These are phyloP conservation scores for Tachysurus fulvidraco DNA, from an alignment of 2,113 vertebrate genomes.

Conservation along the genomic window DNA sequence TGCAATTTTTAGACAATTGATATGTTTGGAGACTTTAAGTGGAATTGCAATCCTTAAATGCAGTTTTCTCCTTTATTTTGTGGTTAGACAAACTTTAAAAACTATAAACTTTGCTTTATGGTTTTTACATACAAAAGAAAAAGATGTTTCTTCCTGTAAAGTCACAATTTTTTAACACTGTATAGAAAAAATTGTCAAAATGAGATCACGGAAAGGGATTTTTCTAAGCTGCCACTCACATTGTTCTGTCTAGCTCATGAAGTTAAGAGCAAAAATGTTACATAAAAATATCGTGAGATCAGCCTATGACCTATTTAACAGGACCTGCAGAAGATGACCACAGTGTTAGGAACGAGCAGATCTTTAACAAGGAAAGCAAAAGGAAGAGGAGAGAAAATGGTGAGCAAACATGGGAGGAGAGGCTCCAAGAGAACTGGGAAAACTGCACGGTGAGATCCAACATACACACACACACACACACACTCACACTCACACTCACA, in stretches of 20 bases:
- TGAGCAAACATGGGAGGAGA: conserved; percentile 79
- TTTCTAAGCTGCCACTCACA: not conserved
- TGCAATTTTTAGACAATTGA: no score
- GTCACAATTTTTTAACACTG: no score
- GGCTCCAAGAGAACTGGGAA: conserved; percentile 92
- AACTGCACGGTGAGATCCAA: conserved; percentile 79
- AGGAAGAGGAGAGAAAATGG: conserved; percentile 68
- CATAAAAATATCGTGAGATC: not conserved
- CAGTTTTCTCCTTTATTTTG: no score
- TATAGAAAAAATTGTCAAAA: no score
- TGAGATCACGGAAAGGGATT: not conserved
- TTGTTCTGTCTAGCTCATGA: not conserved
- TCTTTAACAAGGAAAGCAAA: conserved; percentile 64
- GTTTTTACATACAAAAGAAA: no score
- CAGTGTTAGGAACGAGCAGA: conserved; percentile 68
- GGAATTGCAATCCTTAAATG: no score
- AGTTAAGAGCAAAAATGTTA: not conserved
- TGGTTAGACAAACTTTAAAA: no score
- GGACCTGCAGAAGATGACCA: conserved; percentile 82
- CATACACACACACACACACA: not conserved
- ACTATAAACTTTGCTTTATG: no score
- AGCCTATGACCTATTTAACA: conserved; percentile 56
- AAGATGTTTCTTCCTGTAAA: no score
- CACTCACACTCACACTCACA: not conserved
- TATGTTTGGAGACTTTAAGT: no score